Percentiles rank a stretch among this genome's conserved stretches.
Evolutionary conservation across 2,888 invertebrate genomes (phyloP).

Genomic region (Cerceris rybyensis): DNA sequence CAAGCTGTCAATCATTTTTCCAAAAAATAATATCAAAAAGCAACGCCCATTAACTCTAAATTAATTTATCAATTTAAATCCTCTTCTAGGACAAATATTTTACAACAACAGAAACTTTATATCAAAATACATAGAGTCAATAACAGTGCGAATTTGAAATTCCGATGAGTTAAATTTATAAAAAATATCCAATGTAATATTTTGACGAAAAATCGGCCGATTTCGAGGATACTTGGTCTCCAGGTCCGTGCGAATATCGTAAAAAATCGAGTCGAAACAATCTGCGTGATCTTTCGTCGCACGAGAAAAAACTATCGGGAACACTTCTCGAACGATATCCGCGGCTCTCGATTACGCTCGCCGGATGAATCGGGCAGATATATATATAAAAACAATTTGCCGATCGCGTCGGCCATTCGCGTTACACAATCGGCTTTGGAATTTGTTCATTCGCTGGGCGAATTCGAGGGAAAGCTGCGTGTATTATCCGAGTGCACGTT

Average conservation of each 20-base stretch:
- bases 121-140: not conserved
- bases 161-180: not conserved
- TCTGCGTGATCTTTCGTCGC: slow-evolving; percentile 43
- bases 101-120: not conserved
- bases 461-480: slow-evolving; percentile 20
- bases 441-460: slow-evolving; percentile 37
- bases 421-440: slow-evolving; percentile 35
- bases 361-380: slow-evolving; percentile 44
- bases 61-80: not conserved
- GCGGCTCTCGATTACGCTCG: slow-evolving; percentile 32
- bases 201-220: slow-evolving; percentile 30
- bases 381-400: slow-evolving; percentile 58
- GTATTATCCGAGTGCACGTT: not conserved
- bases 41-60: not conserved
- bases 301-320: slow-evolving; percentile 46
- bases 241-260: slow-evolving; percentile 67
- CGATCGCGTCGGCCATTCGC: slow-evolving; percentile 36
- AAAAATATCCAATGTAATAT: no score
- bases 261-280: slow-evolving; percentile 60
- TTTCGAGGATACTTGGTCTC: slow-evolving; percentile 58
- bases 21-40: not conserved
- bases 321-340: slow-evolving; percentile 42
- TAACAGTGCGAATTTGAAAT: not conserved
- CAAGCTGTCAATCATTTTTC: slow-evolving; percentile 3
- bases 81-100: not conserved